A percentile compares a stretch with the other conserved stretches of the same genome.
Evolutionary conservation across 2,797 vertebrate species (phyloP).

Genomic region (Alca torda): DNA sequence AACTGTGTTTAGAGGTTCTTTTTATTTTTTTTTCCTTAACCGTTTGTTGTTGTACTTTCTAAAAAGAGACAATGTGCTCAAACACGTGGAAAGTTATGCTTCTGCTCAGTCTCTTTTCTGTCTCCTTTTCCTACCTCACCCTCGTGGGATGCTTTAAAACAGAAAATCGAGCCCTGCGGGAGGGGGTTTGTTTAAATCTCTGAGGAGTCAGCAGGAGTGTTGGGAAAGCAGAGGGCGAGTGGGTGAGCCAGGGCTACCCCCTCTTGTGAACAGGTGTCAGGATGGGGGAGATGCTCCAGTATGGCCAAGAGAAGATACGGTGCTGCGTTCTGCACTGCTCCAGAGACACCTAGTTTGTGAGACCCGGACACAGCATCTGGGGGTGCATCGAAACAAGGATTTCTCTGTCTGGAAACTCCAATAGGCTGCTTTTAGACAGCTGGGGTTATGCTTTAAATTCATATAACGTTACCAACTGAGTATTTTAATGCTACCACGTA

Average conservation of each 20-base stretch:
- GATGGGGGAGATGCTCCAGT: neutral
- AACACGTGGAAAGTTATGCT: neutral
- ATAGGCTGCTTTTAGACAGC: neutral
- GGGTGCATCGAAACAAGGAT: neutral
- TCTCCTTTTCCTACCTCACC: neutral
- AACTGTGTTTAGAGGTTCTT: neutral
- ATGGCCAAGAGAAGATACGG: accelerated
- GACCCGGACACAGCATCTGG: neutral
- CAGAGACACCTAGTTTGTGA: neutral
- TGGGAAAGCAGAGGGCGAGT: neutral
- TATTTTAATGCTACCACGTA: neutral
- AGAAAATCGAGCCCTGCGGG: neutral
- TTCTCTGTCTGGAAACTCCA: neutral
- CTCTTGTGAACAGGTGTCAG: neutral
- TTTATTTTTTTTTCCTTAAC: neutral
- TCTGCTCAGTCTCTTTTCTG: neutral
- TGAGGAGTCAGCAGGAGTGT: neutral
- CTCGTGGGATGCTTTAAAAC: neutral
- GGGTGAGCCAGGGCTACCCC: neutral
- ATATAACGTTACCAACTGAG: neutral
- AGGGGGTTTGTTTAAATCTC: neutral
- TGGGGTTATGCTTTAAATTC: neutral
- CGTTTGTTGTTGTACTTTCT: neutral
- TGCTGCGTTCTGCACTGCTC: neutral
- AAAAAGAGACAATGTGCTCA: neutral